A percentile compares a stretch with the other conserved stretches of the same genome.
Conservation (phyloP, 2,113 vertebrate genomes). For the Phyllostomus hastatus region DNA sequence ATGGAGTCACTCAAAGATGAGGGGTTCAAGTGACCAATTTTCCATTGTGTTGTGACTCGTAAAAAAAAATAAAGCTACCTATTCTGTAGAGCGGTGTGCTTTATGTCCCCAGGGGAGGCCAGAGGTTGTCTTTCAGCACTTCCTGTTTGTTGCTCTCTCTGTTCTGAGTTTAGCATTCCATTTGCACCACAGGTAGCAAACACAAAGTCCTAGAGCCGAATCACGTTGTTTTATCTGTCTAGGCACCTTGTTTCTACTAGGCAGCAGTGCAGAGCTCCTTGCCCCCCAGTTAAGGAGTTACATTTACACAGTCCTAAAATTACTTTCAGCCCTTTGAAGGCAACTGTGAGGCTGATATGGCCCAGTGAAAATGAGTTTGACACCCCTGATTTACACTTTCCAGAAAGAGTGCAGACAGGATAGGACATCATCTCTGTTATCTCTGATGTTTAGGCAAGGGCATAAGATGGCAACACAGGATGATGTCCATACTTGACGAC, state of each 20-base stretch:
- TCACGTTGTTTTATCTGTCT: too few relatives aligned
- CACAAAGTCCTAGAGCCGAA: too few relatives aligned
- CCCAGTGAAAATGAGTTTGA: too few relatives aligned
- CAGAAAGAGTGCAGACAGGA: slow-evolving; percentile 13
- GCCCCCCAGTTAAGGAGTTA: too few relatives aligned
- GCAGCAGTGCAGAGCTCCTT: too few relatives aligned
- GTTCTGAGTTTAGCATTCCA: background rate
- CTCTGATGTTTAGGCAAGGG: background rate
- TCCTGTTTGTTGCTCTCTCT: background rate
- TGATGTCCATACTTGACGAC: background rate
- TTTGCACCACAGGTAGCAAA: background rate
- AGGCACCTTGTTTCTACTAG: too few relatives aligned
- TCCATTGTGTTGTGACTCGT: background rate
- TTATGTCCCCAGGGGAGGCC: background rate
- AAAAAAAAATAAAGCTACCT: background rate
- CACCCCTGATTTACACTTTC: background rate
- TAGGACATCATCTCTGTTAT: background rate
- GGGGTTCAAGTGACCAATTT: background rate
- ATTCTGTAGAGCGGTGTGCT: background rate
- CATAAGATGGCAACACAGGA: background rate
- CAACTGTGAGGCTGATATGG: too few relatives aligned
- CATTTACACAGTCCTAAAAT: too few relatives aligned
- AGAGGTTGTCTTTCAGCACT: slow-evolving; percentile 5
- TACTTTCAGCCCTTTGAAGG: too few relatives aligned
- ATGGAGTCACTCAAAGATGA: background rate